A percentile compares a stretch with the other conserved stretches of the same genome.
Conservation (phyloP, 2,888 invertebrate species). For the Drosophila meridionalis region DNA sequence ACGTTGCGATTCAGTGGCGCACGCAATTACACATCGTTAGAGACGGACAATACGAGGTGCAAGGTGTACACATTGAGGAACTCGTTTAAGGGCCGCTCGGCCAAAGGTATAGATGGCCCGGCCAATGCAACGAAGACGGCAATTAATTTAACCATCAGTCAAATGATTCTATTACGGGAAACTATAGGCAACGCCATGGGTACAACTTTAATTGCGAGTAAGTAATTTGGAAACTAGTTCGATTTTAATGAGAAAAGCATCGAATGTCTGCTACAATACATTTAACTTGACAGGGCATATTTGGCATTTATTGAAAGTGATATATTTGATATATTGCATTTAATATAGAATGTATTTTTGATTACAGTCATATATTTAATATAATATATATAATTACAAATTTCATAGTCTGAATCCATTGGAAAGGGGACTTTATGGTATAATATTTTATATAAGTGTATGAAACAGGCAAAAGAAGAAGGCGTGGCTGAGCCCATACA, state of each 20-base stretch:
- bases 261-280: neutral
- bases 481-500: no score
- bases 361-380: neutral
- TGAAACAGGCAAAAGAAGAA: no score
- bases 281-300: neutral
- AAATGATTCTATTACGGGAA: conserved; percentile 3
- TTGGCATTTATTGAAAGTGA: neutral
- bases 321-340: no score
- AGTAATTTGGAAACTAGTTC: neutral
- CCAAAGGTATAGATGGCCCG: neutral
- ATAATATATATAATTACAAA: no score
- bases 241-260: neutral
- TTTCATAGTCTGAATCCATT: no score
- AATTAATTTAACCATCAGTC: conserved; percentile 10
- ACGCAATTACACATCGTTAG: conserved; percentile 60
- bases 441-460: no score
- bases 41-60: conserved; percentile 14
- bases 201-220: neutral
- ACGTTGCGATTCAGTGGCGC: conserved; percentile 52
- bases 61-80: neutral
- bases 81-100: neutral
- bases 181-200: neutral
- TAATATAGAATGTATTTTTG: neutral
- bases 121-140: conserved; percentile 13
- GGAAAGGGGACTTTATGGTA: no score